phyloP scores from a whole-genome alignment of 2,797 vertebrate genomes.

The Danionella dracula region DNA sequence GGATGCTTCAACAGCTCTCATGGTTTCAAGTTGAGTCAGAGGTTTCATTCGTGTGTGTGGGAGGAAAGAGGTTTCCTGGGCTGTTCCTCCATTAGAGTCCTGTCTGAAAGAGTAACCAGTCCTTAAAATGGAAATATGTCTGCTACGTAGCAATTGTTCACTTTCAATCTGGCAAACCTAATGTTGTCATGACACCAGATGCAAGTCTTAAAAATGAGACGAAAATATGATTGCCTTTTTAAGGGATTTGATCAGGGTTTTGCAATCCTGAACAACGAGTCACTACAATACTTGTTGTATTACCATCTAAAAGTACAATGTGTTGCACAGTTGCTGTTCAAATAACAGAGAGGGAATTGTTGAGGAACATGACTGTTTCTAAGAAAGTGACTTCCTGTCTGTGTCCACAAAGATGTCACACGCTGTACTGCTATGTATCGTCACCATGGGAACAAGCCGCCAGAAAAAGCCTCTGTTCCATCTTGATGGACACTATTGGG shows the following conservation, averaged over 20 bases:
- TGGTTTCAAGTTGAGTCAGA: slow-evolving; percentile 46
- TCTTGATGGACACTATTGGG: slow-evolving; percentile 6
- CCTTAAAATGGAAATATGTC: slow-evolving; percentile 48
- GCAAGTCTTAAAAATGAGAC: neutral
- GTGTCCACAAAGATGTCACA: slow-evolving; percentile 35
- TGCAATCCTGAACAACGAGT: neutral
- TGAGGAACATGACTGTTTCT: slow-evolving; percentile 19
- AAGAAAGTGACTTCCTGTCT: slow-evolving; percentile 28
- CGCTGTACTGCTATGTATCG: slow-evolving; percentile 35
- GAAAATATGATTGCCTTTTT: neutral
- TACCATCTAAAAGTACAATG: neutral
- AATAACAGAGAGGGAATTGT: slow-evolving; percentile 9
- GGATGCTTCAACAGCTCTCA: slow-evolving; percentile 32
- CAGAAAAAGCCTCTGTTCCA: slow-evolving; percentile 20
- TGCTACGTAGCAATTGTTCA: slow-evolving; percentile 18
- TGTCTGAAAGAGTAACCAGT: slow-evolving; percentile 41
- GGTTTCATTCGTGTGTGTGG: slow-evolving; percentile 30
- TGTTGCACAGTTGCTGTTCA: neutral
- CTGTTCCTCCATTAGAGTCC: slow-evolving; percentile 31
- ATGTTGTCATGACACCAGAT: neutral
- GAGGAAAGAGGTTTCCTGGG: slow-evolving; percentile 47
- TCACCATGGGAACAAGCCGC: slow-evolving; percentile 40
- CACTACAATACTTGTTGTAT: neutral
- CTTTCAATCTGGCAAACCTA: neutral
- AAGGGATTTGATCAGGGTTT: neutral